phyloP scores from a whole-genome alignment of 2,888 invertebrate species.

The Dendrolimus houi region DNA sequence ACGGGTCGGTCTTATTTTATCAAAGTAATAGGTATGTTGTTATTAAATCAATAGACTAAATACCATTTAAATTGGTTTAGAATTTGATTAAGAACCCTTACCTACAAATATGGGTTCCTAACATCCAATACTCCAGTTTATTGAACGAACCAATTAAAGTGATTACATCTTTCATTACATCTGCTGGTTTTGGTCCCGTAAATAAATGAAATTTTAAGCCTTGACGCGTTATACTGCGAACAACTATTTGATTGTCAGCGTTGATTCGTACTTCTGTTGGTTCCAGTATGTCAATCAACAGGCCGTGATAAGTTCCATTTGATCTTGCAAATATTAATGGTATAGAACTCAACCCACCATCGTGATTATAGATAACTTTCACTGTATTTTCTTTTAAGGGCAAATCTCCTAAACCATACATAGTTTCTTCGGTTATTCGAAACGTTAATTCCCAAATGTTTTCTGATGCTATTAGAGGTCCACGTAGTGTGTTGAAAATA shows the following conservation, averaged over 20 bases:
- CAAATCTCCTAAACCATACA: slow-evolving; percentile 76
- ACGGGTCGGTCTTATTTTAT: no score
- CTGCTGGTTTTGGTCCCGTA: slow-evolving; percentile 50
- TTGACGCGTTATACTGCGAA: slow-evolving; percentile 70
- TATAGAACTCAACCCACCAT: slow-evolving; percentile 50
- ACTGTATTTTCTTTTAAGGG: slow-evolving; percentile 41
- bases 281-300: slow-evolving; percentile 65
- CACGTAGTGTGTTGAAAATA: slow-evolving; percentile 71
- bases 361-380: slow-evolving; percentile 64
- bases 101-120: slow-evolving; percentile 63
- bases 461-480: slow-evolving; percentile 76
- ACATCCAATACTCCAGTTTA: slow-evolving; percentile 60
- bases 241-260: slow-evolving; percentile 66
- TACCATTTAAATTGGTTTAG: neutral
- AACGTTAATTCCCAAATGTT: slow-evolving; percentile 79
- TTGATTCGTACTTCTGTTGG: slow-evolving; percentile 74
- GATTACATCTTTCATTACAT: slow-evolving; percentile 55
- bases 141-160: slow-evolving; percentile 29
- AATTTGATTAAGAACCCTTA: slow-evolving; percentile 19
- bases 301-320: slow-evolving; percentile 72
- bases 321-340: slow-evolving; percentile 72
- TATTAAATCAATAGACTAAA: neutral
- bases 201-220: slow-evolving; percentile 58
- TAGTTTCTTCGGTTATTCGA: slow-evolving; percentile 61
- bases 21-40: no score